Evolutionary conservation across 2,797 vertebrate genomes (phyloP), one percentile per base, ranked within the genome.

Genomic region (Syndactyla subalaris): DNA sequence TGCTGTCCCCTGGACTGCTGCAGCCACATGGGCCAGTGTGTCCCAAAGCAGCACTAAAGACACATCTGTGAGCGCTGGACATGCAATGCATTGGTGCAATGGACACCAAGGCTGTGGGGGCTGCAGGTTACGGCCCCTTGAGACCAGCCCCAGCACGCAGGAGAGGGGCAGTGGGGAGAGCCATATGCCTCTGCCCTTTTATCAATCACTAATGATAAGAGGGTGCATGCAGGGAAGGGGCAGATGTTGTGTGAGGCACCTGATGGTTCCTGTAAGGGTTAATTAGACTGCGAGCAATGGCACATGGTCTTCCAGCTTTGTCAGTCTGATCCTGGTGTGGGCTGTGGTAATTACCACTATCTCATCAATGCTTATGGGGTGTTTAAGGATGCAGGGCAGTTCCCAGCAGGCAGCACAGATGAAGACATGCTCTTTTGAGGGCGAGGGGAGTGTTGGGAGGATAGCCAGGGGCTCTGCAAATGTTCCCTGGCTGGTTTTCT

Each of bases 171-270:
- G 10, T 2, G 18, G 52, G 17, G 38, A 75, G 7, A 63, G 36
- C 34, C 0, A 0, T 7, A 22, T 4, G 4, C 10, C 38, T 22
- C 26, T 30, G 22, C 59, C 36, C n/a, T 88, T 67, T 34, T 5
- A 48, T 14, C 15, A 55, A 26, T 10, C 48, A 57, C 29, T 18
- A 46, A 10, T 0, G 3, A 7, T 8, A 90, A 39, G 3, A 23
- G 30, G 26, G 46, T 9, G 21, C 1, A 0, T 23, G 24, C 27
- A n/a, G 51, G 41, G 36, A 85, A 62, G 51, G 48, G 49, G 65
- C 20, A 88, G 70, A 38, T 24, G 61, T 51, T 26, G 49, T 0
- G 3, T 24, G n/a, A 72, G 55, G 30, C 32, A 45, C 26, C 39
- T 59, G 59, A 41, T 36, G 59, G 27, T 14, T 57, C n/a, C 27